These are phyloP conservation scores for Cotesia vestalis DNA, from an alignment of 1,140 invertebrate species.

Conservation along the genomic window DNA sequence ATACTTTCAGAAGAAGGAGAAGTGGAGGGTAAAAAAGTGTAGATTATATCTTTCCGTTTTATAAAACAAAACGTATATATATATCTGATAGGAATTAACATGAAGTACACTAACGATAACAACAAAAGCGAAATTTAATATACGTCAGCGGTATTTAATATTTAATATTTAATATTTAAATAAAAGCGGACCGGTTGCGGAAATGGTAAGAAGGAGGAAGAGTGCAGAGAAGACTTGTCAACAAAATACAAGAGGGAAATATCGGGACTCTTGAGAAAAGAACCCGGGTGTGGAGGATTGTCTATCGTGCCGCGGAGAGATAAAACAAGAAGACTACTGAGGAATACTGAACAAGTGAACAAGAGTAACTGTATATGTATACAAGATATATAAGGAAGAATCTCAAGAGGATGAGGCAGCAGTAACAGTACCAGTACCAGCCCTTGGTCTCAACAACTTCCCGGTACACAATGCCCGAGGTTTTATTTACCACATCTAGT, in stretches of 20 bases:
- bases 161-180: neutral
- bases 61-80: no score
- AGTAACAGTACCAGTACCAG: no score
- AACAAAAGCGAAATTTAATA: no score
- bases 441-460: constrained; percentile 35
- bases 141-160: no score
- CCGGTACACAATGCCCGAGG: constrained; percentile 36
- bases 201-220: neutral
- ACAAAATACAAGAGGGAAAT: constrained; percentile 29
- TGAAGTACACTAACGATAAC: no score
- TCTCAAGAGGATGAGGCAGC: constrained; percentile 36
- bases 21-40: no score
- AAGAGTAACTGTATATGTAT: constrained; percentile 2
- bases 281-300: constrained; percentile 7
- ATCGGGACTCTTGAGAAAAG: constrained; percentile 26
- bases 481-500: constrained; percentile 39
- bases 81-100: no score
- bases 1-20: no score
- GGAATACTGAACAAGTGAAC: neutral
- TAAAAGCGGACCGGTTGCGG: neutral
- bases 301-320: neutral
- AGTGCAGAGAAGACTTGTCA: constrained; percentile 11
- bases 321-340: constrained; percentile 9
- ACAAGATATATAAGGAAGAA: constrained; percentile 17
- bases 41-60: no score